A percentile compares a stretch with the other conserved stretches of the same genome.
Evolutionary conservation across 2,113 vertebrate species (phyloP).

Genomic region (Osmerus mordax): DNA sequence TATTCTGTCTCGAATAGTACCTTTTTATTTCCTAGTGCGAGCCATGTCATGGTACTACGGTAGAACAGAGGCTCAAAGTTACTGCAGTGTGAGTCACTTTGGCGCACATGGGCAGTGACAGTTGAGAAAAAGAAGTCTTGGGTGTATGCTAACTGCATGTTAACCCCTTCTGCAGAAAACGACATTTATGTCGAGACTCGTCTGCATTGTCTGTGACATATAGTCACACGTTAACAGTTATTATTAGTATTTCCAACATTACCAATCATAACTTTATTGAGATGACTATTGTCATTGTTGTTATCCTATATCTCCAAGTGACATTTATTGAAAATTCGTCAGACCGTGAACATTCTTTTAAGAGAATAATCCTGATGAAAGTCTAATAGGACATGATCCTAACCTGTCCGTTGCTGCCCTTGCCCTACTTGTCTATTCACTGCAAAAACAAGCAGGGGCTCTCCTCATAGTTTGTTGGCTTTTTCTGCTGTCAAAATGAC

Average conservation of each 20-base stretch:
- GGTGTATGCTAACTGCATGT: constrained; percentile 55
- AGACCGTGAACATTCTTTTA: too few relatives aligned
- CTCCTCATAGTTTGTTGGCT: constrained; percentile 2
- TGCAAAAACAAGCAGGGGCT: not conserved
- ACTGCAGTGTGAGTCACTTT: constrained; percentile 84
- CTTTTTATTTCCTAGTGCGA: constrained; percentile 43
- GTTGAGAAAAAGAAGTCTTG: constrained; percentile 51
- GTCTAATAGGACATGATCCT: too few relatives aligned
- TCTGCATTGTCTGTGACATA: too few relatives aligned
- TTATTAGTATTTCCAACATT: too few relatives aligned
- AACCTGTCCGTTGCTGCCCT: too few relatives aligned
- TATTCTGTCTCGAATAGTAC: constrained; percentile 1
- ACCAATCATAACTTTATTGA: too few relatives aligned
- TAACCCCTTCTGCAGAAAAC: constrained; percentile 49
- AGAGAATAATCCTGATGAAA: too few relatives aligned
- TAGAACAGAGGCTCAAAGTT: constrained; percentile 69
- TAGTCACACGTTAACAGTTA: too few relatives aligned
- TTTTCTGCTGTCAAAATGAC: constrained; percentile 53
- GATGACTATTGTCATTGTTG: too few relatives aligned
- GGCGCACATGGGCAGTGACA: constrained; percentile 76
- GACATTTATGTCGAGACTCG: constrained; percentile 22
- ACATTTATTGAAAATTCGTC: too few relatives aligned
- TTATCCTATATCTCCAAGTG: too few relatives aligned
- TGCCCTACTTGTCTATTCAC: not conserved
- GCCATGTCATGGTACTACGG: constrained; percentile 55